Percentiles rank a stretch among this genome's conserved stretches.
phyloP scores from a whole-genome alignment of 2,113 vertebrate genomes.

The Vanacampus margaritifer region DNA sequence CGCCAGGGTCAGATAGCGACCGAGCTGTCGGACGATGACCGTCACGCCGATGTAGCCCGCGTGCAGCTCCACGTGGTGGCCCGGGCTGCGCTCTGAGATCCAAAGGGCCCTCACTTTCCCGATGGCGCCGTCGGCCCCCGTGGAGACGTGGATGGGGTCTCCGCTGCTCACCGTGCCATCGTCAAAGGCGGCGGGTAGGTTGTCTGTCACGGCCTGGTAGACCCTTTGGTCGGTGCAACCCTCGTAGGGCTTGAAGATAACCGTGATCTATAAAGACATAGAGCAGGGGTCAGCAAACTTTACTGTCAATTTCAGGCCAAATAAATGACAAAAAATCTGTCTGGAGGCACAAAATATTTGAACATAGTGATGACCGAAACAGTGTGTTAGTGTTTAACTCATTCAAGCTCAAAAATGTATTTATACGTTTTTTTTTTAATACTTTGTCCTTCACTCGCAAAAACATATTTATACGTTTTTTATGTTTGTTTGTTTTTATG shows the following conservation, averaged over 20 bases:
- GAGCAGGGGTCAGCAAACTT: not conserved
- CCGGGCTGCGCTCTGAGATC: constrained; percentile 82
- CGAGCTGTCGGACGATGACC: constrained; percentile 85
- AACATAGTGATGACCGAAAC: too few species aligned
- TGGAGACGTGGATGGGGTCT: constrained; percentile 54
- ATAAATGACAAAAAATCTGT: too few species aligned
- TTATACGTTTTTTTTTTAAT: too few species aligned
- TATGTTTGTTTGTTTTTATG: too few species aligned
- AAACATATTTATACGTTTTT: too few species aligned
- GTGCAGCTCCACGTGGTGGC: constrained; percentile 84
- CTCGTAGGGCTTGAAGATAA: constrained; percentile 93
- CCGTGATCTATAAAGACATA: constrained; percentile 77
- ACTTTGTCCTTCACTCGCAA: too few species aligned
- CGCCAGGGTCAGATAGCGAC: constrained; percentile 88
- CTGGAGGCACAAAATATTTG: too few species aligned
- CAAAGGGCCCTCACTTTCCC: constrained; percentile 78
- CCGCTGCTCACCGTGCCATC: constrained; percentile 85
- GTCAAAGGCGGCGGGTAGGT: constrained; percentile 91
- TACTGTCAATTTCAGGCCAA: too few species aligned
- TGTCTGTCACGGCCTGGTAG: constrained; percentile 91
- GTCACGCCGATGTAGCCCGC: constrained; percentile 90
- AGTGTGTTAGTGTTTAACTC: too few species aligned
- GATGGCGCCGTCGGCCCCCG: constrained; percentile 68
- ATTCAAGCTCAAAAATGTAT: too few species aligned
- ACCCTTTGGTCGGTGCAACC: constrained; percentile 95